Conservation (phyloP, 2,888 invertebrate species). For the Mallateleia sp. region DNA sequence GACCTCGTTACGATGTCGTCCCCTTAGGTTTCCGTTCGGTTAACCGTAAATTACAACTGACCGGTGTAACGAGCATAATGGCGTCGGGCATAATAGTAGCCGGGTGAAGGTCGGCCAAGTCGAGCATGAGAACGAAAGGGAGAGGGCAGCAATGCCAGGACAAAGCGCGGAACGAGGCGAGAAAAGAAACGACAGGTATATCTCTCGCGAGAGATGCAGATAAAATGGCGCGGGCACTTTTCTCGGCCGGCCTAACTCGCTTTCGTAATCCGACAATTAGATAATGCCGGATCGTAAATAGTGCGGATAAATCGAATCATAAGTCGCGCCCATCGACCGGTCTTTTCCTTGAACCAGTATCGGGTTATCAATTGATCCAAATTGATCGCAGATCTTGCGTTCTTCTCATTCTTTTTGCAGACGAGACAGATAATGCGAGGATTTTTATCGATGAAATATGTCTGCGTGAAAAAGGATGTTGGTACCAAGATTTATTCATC, state of each 20-base stretch:
- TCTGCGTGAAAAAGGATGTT: no score
- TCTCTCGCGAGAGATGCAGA: slow-evolving; percentile 62
- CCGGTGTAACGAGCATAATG: slow-evolving; percentile 88
- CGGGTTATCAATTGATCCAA: slow-evolving; percentile 64
- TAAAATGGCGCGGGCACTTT: slow-evolving; percentile 73
- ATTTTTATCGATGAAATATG: no score
- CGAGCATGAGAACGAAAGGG: slow-evolving; percentile 80
- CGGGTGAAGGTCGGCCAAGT: slow-evolving; percentile 89
- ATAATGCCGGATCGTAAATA: slow-evolving; percentile 76
- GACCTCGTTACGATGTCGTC: slow-evolving; percentile 84
- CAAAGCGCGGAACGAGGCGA: slow-evolving; percentile 60
- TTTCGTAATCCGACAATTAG: slow-evolving; percentile 78
- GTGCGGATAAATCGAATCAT: slow-evolving; percentile 74
- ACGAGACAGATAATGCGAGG: no score
- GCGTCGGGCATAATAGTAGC: slow-evolving; percentile 83
- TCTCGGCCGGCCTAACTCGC: slow-evolving; percentile 69
- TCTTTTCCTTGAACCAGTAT: slow-evolving; percentile 56
- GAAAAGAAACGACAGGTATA: slow-evolving; percentile 73
- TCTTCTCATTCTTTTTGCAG: slow-evolving; percentile 49
- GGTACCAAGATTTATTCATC: no score
- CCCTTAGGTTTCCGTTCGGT: slow-evolving; percentile 88
- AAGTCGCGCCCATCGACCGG: slow-evolving; percentile 74
- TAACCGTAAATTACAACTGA: slow-evolving; percentile 89
- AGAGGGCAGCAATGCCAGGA: slow-evolving; percentile 49
- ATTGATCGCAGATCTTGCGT: slow-evolving; percentile 55